Evolutionary conservation across 2,888 invertebrate species (phyloP).

Genomic region (Odontothrips loti): DNA sequence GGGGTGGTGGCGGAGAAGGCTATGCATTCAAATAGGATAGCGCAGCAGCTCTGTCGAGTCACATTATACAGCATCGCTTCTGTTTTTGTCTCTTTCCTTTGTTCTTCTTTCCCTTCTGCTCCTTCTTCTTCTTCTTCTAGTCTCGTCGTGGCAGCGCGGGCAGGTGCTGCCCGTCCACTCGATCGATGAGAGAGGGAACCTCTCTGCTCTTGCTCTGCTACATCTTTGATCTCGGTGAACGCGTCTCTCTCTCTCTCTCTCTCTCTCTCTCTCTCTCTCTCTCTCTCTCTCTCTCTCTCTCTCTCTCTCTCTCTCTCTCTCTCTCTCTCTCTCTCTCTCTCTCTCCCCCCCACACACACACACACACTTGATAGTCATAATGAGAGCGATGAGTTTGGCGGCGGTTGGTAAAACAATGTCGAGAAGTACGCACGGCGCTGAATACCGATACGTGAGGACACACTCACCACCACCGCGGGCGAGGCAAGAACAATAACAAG

Average conservation of each 20-base stretch:
- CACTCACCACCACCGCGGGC: neutral
- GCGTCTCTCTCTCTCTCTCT: neutral
- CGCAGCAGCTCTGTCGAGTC: neutral
- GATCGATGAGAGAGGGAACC: neutral
- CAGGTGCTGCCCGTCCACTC: neutral
- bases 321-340: too few relatives aligned
- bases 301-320: too few relatives aligned
- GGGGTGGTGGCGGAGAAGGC: neutral
- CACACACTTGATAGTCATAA: too few relatives aligned
- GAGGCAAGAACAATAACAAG: neutral
- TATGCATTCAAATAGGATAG: constrained; percentile 1
- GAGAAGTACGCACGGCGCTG: neutral
- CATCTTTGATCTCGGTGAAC: neutral
- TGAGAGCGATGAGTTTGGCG: neutral
- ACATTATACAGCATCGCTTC: neutral
- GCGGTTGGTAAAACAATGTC: neutral
- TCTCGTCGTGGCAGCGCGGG: neutral
- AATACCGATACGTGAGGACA: neutral
- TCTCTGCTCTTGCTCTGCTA: neutral
- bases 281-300: too few relatives aligned
- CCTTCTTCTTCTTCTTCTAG: neutral
- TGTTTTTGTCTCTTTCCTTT: neutral
- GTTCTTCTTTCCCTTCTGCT: neutral
- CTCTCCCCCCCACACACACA: too few relatives aligned
- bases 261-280: too few relatives aligned